phyloP scores from a whole-genome alignment of 2,888 invertebrate species.

The Lasioglossum lativentre region DNA sequence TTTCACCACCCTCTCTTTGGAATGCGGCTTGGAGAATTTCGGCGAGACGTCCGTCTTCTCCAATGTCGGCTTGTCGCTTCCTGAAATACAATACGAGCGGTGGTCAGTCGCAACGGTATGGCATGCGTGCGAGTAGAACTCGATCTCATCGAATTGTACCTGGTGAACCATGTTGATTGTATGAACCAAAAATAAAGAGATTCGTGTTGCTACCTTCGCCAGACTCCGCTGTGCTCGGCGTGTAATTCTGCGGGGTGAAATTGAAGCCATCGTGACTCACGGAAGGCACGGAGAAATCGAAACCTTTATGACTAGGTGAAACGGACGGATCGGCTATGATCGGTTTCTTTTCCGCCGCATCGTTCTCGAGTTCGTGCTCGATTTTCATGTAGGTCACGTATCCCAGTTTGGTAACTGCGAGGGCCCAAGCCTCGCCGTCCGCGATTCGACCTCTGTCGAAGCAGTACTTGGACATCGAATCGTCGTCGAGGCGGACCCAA shows the following conservation, averaged over 20 bases:
- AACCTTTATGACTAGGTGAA: slow-evolving; percentile 85
- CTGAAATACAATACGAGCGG: slow-evolving; percentile 46
- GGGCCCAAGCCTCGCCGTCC: slow-evolving; percentile 90
- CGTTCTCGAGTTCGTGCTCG: slow-evolving; percentile 84
- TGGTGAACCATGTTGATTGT: slow-evolving; percentile 79
- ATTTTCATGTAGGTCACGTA: slow-evolving; percentile 87
- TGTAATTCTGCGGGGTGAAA: slow-evolving; percentile 77
- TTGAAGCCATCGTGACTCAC: slow-evolving; percentile 79
- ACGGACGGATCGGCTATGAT: slow-evolving; percentile 72
- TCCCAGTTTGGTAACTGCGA: slow-evolving; percentile 88
- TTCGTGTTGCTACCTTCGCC: slow-evolving; percentile 79
- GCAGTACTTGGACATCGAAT: slow-evolving; percentile 88
- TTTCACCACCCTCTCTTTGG: slow-evolving; percentile 77
- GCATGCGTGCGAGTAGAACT: not conserved
- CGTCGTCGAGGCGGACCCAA: slow-evolving; percentile 88
- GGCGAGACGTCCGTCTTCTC: slow-evolving; percentile 79
- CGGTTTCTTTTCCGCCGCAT: slow-evolving; percentile 73
- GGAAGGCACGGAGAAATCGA: slow-evolving; percentile 86
- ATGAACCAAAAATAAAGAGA: slow-evolving; percentile 84
- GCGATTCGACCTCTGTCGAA: slow-evolving; percentile 84
- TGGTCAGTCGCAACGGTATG: not conserved
- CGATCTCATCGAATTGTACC: slow-evolving; percentile 57
- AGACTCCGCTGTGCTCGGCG: slow-evolving; percentile 71
- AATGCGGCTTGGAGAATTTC: slow-evolving; percentile 78
- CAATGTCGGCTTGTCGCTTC: slow-evolving; percentile 72